Evolutionary conservation across 1,140 invertebrate genomes (phyloP), one percentile per base, ranked within the genome.

Genomic region (Zaprionus nigranus): DNA sequence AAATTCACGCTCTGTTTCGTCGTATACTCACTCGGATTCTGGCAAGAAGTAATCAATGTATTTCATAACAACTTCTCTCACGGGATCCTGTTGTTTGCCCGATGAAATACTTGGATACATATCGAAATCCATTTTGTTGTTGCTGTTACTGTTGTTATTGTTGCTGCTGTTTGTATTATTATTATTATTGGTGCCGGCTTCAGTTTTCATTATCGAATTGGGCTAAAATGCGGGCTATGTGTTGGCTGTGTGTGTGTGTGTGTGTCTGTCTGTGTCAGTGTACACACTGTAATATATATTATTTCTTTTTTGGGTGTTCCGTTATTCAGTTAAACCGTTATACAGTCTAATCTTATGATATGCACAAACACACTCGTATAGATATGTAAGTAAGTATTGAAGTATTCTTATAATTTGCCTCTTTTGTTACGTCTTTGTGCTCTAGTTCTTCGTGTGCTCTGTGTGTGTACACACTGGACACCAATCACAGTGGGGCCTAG

Each of bases 21-120:
- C 15, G 38, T 9, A 30, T 94, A 95, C 94, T 95, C 79, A 95
- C 94, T 95, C 94, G 80, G 94, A 94, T 94, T 95, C 94, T 78
- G 94, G 94, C 82, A 94, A 94, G 93, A 95, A 95, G 91, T 95
- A 95, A 93, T 95, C 94, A 77, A 95, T 94, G 92, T 95, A 95
- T 85, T 95, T 95, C 92, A 94, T 94, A 81, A 95, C 94, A 66
- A 95, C 94, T 92, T 95, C 94, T 78, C 94, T 93, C 49, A 95
- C 94, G 73, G 95, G 93, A 93, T 95, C 94, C 92, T 94, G 94
- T 92, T 94, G 94, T 93, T 95, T 94, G 86, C 94, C 94, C 93
- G 94, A 94, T 90, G 30, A 34, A 34, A 95, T 94, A 90, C 94
- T 94, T 84, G 94, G 93, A 93, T 95, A 94, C 79, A 93, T 87